Conservation (phyloP, 2,888 invertebrate genomes). For the Metellina segmentata region DNA sequence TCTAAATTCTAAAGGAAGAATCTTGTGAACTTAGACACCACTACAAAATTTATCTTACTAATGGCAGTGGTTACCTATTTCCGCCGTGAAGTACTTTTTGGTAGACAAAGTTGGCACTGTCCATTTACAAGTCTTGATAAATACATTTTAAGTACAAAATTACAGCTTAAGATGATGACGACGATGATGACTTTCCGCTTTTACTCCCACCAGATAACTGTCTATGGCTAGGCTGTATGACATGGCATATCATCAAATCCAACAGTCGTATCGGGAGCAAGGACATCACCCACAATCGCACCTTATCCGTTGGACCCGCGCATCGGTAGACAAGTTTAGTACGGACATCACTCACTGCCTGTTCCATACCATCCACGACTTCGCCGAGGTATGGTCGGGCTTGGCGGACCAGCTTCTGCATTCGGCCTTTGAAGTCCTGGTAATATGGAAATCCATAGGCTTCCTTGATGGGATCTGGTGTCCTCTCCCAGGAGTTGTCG, state of each 20-base stretch:
- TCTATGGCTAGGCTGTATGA: slow-evolving; percentile 71
- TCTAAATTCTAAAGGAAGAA: no score
- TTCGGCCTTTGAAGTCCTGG: slow-evolving; percentile 79
- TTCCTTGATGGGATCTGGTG: slow-evolving; percentile 79
- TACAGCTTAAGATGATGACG: slow-evolving; percentile 18
- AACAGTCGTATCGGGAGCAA: slow-evolving; percentile 59
- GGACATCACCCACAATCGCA: slow-evolving; percentile 67
- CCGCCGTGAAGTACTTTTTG: no score
- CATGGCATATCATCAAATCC: slow-evolving; percentile 62
- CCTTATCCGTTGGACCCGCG: slow-evolving; percentile 64
- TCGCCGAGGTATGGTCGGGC: slow-evolving; percentile 79
- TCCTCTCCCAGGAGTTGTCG: slow-evolving; percentile 79
- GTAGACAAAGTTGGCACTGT: no score
- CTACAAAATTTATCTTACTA: no score
- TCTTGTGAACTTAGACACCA: no score
- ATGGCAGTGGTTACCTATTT: no score
- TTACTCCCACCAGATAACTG: slow-evolving; percentile 55
- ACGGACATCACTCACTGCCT: slow-evolving; percentile 78
- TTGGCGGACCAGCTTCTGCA: slow-evolving; percentile 68
- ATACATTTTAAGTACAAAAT: no score
- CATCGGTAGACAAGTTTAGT: slow-evolving; percentile 65
- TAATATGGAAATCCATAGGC: slow-evolving; percentile 80
- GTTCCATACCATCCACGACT: slow-evolving; percentile 80
- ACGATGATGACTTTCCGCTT: background rate
- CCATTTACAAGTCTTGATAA: no score